Conservation (phyloP, 1,140 invertebrate genomes). For the Pristionchus pacificus region DNA sequence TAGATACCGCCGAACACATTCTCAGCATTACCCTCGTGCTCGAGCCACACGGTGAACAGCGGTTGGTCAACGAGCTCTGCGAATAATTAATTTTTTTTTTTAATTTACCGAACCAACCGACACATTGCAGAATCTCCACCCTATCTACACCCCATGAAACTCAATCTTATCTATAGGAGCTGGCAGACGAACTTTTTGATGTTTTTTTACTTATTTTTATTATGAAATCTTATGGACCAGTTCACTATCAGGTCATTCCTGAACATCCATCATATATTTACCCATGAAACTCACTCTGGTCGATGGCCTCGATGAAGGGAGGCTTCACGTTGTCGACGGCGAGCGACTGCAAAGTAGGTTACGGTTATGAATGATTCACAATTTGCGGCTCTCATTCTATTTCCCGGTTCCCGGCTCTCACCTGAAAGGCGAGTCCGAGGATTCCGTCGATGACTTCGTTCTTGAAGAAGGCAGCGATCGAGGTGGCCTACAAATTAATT, state of each 20-base stretch:
- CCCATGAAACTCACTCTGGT: conserved; percentile 23
- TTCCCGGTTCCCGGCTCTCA: too few species aligned
- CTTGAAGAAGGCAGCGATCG: conserved; percentile 38
- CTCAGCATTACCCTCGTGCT: conserved; percentile 29
- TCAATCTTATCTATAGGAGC: too few species aligned
- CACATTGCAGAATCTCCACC: background rate
- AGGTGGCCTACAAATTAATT: conserved; percentile 19
- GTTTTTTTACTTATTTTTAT: conserved; percentile 12
- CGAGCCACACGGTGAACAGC: conserved; percentile 45
- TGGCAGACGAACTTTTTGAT: conserved; percentile 10
- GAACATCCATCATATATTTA: background rate
- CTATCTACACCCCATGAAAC: background rate
- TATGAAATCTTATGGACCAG: conserved; percentile 10
- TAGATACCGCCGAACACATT: conserved; percentile 39
- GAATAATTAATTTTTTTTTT: background rate
- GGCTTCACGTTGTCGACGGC: conserved; percentile 43
- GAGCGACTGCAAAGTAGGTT: conserved; percentile 25
- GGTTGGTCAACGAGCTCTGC: conserved; percentile 40
- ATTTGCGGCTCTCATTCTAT: conserved; percentile 21
- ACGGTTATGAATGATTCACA: conserved; percentile 11
- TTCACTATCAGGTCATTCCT: background rate
- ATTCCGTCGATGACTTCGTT: conserved; percentile 46
- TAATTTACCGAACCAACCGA: background rate
- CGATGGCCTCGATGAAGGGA: conserved; percentile 45
- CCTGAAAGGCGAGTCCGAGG: conserved; percentile 41